phyloP scores from a whole-genome alignment of 1,140 invertebrate species.

The Nephila pilipes region DNA sequence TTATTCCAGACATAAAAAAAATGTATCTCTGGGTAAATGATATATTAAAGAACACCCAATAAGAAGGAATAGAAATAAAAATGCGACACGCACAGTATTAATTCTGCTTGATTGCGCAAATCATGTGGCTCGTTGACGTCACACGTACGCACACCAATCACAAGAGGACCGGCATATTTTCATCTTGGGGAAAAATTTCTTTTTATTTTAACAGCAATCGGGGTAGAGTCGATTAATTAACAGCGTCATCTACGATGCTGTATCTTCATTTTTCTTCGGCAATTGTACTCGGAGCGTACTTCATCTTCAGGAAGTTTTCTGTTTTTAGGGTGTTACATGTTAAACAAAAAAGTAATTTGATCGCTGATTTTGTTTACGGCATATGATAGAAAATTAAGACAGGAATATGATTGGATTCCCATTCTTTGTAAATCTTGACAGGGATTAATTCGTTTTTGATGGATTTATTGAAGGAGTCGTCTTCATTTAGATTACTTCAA shows the following conservation, averaged over 20 bases:
- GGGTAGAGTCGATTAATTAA: constrained; percentile 2
- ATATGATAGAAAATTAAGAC: constrained; percentile 8
- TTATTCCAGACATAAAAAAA: neutral
- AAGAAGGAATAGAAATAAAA: neutral
- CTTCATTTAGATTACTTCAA: neutral
- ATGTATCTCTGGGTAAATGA: neutral
- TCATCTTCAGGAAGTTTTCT: too few relatives aligned
- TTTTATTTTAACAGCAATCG: neutral
- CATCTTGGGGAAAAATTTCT: neutral
- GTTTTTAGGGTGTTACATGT: neutral
- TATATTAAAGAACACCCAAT: constrained; percentile 28
- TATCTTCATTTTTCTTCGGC: neutral
- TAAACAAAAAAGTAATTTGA: constrained; percentile 3
- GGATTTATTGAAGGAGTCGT: neutral
- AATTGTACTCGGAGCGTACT: too few relatives aligned
- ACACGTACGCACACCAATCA: neutral
- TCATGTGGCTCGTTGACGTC: constrained; percentile 1
- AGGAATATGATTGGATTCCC: neutral
- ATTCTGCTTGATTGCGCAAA: neutral
- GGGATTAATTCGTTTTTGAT: constrained; percentile 25
- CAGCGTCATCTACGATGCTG: neutral
- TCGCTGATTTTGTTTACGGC: neutral
- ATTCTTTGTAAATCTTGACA: neutral
- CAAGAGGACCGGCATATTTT: neutral
- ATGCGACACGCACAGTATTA: constrained; percentile 13